Conservation (phyloP, 2,113 vertebrate species). For the Tiliqua scincoides region DNA sequence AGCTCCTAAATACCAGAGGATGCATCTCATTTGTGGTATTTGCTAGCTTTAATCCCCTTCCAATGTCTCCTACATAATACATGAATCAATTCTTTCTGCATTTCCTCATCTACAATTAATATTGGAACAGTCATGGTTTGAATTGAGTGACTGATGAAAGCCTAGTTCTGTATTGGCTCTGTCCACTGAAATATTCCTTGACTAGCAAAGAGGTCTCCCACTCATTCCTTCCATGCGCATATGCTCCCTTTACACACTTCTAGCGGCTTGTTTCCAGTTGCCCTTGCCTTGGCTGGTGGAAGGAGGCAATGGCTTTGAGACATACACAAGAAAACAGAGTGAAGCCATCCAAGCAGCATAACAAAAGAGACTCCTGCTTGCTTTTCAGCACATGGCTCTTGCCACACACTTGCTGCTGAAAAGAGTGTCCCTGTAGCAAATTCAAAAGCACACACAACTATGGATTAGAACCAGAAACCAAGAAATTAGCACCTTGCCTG, state of each 20-base stretch:
- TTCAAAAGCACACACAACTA: not conserved
- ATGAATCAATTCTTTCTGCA: not conserved
- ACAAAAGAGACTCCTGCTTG: not conserved
- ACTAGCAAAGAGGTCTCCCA: not conserved
- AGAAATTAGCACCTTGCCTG: not conserved
- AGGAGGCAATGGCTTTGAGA: not conserved
- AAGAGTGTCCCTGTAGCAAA: not conserved
- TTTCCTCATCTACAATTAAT: not conserved
- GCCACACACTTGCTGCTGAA: not conserved
- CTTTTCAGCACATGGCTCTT: not conserved
- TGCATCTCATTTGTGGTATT: rapidly evolving
- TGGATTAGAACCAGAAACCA: not conserved
- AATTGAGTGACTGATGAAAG: not conserved
- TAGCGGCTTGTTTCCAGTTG: not conserved
- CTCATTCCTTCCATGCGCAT: not conserved
- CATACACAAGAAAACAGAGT: not conserved
- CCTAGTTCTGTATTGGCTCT: no score
- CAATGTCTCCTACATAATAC: not conserved
- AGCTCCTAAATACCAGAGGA: not conserved
- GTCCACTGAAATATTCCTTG: not conserved
- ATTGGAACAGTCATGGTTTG: not conserved
- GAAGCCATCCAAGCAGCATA: not conserved
- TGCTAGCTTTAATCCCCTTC: not conserved
- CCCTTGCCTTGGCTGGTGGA: not conserved
- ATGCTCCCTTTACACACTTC: not conserved